Percentiles rank a stretch among this genome's conserved stretches.
These are phyloP conservation scores for Agrochola lychnidis DNA, from an alignment of 2,888 invertebrate genomes.

Conservation along the genomic window DNA sequence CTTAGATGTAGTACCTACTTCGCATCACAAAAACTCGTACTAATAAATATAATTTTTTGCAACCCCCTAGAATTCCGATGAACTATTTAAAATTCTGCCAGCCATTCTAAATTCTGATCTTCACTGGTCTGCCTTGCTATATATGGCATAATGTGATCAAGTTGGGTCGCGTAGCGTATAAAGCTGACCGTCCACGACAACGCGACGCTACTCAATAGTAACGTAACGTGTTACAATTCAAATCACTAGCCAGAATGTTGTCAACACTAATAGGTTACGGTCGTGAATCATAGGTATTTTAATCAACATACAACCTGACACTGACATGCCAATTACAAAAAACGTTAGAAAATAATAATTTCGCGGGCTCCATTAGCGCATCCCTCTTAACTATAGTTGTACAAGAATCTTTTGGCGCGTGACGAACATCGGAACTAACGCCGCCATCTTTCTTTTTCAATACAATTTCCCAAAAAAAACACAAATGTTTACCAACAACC, in stretches of 20 bases:
- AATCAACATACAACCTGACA: no score
- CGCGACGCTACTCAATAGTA: not conserved
- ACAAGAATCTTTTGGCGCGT: no score
- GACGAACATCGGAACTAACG: not conserved
- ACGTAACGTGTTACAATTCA: not conserved
- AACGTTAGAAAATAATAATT: no score
- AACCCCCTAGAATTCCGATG: slow-evolving; percentile 53
- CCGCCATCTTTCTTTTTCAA: not conserved
- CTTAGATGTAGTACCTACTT: not conserved
- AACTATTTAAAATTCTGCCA: slow-evolving; percentile 67
- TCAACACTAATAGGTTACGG: no score
- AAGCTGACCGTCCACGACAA: not conserved
- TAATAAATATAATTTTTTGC: slow-evolving; percentile 43
- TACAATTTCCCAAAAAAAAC: not conserved
- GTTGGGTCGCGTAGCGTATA: slow-evolving; percentile 56
- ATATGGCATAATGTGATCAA: slow-evolving; percentile 65
- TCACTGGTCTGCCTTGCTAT: slow-evolving; percentile 57
- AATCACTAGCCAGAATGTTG: not conserved
- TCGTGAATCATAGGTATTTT: no score
- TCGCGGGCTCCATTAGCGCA: no score
- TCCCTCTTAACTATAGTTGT: no score
- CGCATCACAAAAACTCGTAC: slow-evolving; percentile 17
- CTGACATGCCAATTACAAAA: no score
- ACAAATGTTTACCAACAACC: no score
- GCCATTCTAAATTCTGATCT: slow-evolving; percentile 60